Percentiles rank a stretch among this genome's conserved stretches.
Conservation (phyloP, 2,888 invertebrate genomes). For the Acanthopleura granulata region DNA sequence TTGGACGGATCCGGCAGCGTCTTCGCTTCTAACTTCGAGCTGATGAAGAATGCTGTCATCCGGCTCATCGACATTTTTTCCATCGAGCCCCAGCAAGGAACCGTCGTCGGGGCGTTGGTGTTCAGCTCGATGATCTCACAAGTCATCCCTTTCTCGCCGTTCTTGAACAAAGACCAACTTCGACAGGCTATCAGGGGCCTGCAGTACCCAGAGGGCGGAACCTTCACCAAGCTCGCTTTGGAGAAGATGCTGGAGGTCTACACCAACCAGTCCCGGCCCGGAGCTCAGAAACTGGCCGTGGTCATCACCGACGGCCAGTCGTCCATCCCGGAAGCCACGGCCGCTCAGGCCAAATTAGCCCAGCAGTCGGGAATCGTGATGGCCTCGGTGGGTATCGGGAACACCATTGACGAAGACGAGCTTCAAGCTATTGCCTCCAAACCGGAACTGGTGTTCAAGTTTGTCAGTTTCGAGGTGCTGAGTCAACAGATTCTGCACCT, state of each 20-base stretch:
- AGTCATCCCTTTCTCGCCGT: conserved; percentile 1
- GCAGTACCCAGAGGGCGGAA: conserved; percentile 20
- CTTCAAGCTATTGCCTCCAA: conserved; percentile 31
- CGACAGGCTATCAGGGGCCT: not conserved
- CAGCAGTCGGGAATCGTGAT: conserved; percentile 29
- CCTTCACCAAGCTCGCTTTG: conserved; percentile 32
- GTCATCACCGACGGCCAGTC: conserved; percentile 40
- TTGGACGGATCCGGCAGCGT: conserved; percentile 12
- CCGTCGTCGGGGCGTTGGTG: conserved; percentile 1
- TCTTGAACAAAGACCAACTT: conserved; percentile 7
- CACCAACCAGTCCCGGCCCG: not conserved
- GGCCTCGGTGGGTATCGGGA: conserved; percentile 38
- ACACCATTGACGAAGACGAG: conserved; percentile 27
- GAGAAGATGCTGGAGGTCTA: conserved; percentile 22
- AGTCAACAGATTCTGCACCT: conserved; percentile 6
- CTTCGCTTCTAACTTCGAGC: not conserved
- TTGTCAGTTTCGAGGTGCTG: not conserved
- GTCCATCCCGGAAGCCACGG: conserved; percentile 29
- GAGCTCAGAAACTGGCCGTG: conserved; percentile 33
- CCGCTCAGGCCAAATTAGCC: conserved; percentile 29
- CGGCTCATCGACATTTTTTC: not conserved
- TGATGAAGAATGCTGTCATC: conserved; percentile 3
- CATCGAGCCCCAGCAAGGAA: not conserved
- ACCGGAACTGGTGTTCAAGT: conserved; percentile 21
- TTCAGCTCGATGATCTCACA: not conserved